Base-by-base conservation (phyloP, 1,140 invertebrate genomes). In the Drosophila nannoptera region DNA sequence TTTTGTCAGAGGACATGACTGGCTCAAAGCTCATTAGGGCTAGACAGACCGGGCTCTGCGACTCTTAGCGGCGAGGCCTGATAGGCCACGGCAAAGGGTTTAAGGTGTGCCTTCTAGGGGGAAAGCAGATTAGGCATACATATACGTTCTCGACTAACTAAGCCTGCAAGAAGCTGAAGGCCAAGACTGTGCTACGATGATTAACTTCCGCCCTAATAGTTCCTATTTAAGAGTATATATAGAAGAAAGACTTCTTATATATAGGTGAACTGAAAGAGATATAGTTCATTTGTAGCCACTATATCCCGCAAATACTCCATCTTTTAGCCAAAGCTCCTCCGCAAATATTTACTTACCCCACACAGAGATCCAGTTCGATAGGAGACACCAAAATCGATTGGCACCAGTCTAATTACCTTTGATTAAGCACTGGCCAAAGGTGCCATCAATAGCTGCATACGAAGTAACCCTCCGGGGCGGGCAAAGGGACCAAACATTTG, bases 351-450 rank as follows among this genome's bases (percentile, higher is more conserved):
- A 43, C 38, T 43, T 43, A 7, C 4, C 4, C 7, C 40, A 14
- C 22, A 22, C 22, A 43, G 7, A 43, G 40, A 7, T 43, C n/a
- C n/a, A 29, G 43, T 22, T 29, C 16, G 22, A 16, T 38, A 14
- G 8, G 46, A 65, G 43, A 68, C 61, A 55, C 69, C 22, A 61
- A 58, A 64, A 75, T 63, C 58, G 54, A 65, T 46, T 70, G 71
- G 69, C 80, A 76, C 74, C 60, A 72, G 76, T 77, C 69, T 69
- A 84, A 84, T 84, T 84, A 84, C 68, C 80, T 86, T 84, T 84
- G 76, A 84, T 86, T 84, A 84, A 84, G 76, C 81, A 70, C 66
- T 59, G 66, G 73, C 53, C 73, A 66, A 45, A 80, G 59, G 76
- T 67, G 78, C 62, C 58, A 73, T 67, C 74, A 69, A 81, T 64